A percentile compares a stretch with the other conserved stretches of the same genome.
Conservation (phyloP, 1,140 invertebrate genomes). For the Drosophila quadrilineata region DNA sequence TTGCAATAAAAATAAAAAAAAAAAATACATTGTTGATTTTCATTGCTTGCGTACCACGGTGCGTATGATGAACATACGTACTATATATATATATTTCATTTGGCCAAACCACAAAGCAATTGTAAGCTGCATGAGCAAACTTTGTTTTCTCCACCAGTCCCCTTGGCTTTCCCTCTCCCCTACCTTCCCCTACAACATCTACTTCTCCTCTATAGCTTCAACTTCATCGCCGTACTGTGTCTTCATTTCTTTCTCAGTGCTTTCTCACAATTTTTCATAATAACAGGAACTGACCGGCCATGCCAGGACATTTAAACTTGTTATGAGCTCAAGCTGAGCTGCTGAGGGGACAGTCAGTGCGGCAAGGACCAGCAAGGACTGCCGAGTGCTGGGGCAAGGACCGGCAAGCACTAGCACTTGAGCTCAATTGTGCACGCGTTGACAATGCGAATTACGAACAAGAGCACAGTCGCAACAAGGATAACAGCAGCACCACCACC, state of each 20-base stretch:
- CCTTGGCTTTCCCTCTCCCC: background rate
- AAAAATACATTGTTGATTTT: background rate
- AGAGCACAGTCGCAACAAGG: background rate
- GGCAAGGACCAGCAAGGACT: conserved; percentile 32
- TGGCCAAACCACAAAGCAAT: conserved; percentile 8
- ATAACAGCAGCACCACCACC: conserved; percentile 3
- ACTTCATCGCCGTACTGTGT: no score
- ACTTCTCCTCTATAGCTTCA: no score
- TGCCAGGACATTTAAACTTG: conserved; percentile 58
- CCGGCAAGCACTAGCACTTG: conserved; percentile 58
- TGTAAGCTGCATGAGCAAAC: conserved; percentile 9
- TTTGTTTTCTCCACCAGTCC: background rate
- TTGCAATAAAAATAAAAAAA: no score
- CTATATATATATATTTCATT: conserved; percentile 7
- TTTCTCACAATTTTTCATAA: conserved; percentile 3
- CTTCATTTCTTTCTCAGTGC: background rate
- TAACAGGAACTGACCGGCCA: conserved; percentile 29
- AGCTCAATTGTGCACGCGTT: conserved; percentile 73
- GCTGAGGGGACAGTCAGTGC: background rate
- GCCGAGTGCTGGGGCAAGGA: conserved; percentile 11
- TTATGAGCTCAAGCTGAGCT: conserved; percentile 40
- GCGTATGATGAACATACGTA: conserved; percentile 15
- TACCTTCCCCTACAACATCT: background rate
- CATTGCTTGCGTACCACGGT: background rate
- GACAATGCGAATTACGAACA: conserved; percentile 61